Base-by-base conservation (phyloP, 2,113 vertebrate species). In the Cavia porcellus region DNA sequence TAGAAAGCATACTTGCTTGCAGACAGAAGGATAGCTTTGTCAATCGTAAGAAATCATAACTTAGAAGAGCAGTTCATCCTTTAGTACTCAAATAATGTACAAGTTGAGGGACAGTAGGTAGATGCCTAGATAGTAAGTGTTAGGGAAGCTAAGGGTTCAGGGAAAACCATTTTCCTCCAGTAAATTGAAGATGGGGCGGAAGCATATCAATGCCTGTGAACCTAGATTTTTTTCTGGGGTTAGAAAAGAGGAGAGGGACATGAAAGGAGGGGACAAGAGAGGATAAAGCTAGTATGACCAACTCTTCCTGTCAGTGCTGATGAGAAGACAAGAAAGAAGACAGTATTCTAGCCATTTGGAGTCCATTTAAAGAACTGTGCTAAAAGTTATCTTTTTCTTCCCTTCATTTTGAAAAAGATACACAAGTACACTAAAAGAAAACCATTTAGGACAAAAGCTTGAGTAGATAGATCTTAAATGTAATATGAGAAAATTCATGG, bases 401-500 rank as follows among this genome's bases (percentile, higher is more conserved):
- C 15, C 9, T 93, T 95, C 15, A 45, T 47, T 94, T 89, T 94
- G 0, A 92, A 85, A 92, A 62, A 24, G 8, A 4, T 8, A 0
- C 61, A 83, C 89, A 92, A 95, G 62, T 85, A 86, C 22, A 83
- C 61, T 98, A 88, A 88, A 85, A 97, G 94, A 83, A 86, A 97
- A 70, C 35, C 24, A 25, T 80, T 97, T 62, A 70, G 84, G 97
- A 95, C 24, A 95, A 96, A 92, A 96, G 7, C 24, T 96, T 94
- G 28, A 98, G 62, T 55, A 95, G 8, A 92, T 89, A 66, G 57
- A 82, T 70, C 59, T 96, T 55, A 68, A 97, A 82, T 83, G 94
- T 83, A 97, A 89, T 5, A 7, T 96, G 86, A 96, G 89, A 94
- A 97, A 98, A 97, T 74, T 66, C 88, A n/a, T 79, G 59, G 96